These are phyloP conservation scores for Dicerorhinus sumatrensis DNA, from an alignment of 2,113 vertebrate genomes.

Conservation along the genomic window DNA sequence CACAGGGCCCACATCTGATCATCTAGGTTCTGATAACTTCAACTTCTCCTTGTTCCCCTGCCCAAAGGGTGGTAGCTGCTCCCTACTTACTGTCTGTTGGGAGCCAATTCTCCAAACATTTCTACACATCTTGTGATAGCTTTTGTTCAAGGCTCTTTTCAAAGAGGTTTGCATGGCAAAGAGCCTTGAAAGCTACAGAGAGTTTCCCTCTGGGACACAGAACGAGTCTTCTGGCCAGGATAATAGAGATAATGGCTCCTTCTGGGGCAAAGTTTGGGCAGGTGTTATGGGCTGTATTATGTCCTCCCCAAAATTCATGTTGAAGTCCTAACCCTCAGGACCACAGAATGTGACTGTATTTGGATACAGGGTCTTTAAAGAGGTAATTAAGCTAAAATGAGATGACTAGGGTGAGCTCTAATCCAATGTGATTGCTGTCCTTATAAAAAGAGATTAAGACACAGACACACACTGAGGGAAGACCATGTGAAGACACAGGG, in stretches of 20 bases:
- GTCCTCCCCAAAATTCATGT: background rate
- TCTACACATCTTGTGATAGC: background rate
- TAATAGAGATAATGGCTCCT: background rate
- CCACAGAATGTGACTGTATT: background rate
- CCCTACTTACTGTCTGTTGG: background rate
- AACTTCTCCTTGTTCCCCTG: background rate
- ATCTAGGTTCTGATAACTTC: background rate
- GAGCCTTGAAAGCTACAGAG: background rate
- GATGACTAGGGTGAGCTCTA: background rate
- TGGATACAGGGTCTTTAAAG: background rate
- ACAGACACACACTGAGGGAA: background rate
- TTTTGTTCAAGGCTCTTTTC: background rate
- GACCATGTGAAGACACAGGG: background rate
- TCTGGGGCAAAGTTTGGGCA: background rate
- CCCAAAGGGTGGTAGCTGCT: background rate
- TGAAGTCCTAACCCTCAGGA: background rate
- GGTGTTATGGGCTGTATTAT: background rate
- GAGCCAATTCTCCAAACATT: background rate
- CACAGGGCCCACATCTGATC: background rate
- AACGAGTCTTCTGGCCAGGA: background rate
- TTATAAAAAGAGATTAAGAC: background rate
- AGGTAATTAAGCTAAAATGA: background rate
- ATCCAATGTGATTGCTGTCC: no score
- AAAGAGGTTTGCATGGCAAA: background rate
- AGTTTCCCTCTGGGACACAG: background rate